Conservation (phyloP, 1,140 invertebrate species). For the Saccostrea echinata region DNA sequence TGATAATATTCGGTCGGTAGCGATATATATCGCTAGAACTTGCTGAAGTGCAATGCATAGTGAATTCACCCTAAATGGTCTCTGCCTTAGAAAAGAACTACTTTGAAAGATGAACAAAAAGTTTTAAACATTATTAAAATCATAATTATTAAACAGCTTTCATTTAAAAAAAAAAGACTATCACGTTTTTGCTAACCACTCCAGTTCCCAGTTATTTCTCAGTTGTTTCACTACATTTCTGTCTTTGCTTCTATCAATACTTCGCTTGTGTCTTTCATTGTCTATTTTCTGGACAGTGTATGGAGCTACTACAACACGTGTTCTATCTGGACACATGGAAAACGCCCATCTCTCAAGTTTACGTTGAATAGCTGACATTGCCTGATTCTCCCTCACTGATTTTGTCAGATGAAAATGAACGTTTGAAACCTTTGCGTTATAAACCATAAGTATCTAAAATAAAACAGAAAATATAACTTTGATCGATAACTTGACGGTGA, state of each 20-base stretch:
- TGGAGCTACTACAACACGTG: constrained; percentile 58
- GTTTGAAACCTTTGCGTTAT: constrained; percentile 57
- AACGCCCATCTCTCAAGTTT: constrained; percentile 62
- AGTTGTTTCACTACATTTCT: constrained; percentile 55
- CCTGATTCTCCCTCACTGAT: constrained; percentile 44
- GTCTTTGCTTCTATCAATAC: constrained; percentile 53
- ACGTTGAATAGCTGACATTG: constrained; percentile 52
- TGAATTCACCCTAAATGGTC: too few relatives aligned
- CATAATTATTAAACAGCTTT: too few relatives aligned
- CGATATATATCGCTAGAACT: too few relatives aligned
- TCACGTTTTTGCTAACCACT: constrained; percentile 55
- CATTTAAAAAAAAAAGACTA: too few relatives aligned
- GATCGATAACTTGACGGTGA: too few relatives aligned
- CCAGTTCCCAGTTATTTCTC: constrained; percentile 62
- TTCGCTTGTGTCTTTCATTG: constrained; percentile 43
- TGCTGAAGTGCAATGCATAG: too few relatives aligned
- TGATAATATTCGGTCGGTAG: too few relatives aligned
- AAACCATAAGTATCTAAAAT: constrained; percentile 63
- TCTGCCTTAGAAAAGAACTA: too few relatives aligned
- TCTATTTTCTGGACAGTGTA: constrained; percentile 52
- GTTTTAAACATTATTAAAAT: too few relatives aligned
- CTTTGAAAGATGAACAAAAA: too few relatives aligned
- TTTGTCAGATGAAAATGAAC: constrained; percentile 50
- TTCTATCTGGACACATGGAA: constrained; percentile 54
- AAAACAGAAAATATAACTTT: background rate